A percentile compares a stretch with the other conserved stretches of the same genome.
Conservation (phyloP, 2,888 invertebrate genomes). For the Cataglyphis livida region DNA sequence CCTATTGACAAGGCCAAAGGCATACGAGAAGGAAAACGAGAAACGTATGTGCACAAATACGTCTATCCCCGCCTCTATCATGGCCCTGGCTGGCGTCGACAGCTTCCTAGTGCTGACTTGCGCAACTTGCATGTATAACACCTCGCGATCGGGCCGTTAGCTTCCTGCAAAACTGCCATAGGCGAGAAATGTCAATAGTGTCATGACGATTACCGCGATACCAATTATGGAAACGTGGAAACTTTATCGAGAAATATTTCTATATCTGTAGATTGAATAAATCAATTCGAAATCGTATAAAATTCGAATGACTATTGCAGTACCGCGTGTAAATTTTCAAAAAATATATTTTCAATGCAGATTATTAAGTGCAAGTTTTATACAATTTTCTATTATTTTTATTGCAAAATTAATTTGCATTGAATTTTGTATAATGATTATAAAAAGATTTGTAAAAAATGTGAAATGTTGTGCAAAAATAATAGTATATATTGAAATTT, state of each 20-base stretch:
- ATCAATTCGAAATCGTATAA: not conserved
- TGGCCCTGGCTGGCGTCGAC: constrained; percentile 54
- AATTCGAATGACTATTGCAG: not conserved
- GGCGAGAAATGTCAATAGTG: constrained; percentile 19
- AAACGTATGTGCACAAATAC: constrained; percentile 48
- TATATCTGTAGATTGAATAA: no score
- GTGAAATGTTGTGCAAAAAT: not conserved
- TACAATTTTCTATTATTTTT: not conserved
- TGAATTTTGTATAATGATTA: not conserved
- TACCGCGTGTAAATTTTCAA: no score
- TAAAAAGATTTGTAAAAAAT: not conserved
- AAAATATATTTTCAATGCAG: not conserved
- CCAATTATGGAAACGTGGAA: constrained; percentile 58
- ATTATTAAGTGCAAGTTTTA: not conserved
- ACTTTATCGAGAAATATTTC: constrained; percentile 10
- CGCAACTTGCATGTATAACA: constrained; percentile 42
- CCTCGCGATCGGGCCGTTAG: constrained; percentile 25
- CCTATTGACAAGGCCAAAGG: constrained; percentile 57
- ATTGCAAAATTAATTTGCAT: not conserved
- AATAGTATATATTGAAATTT: not conserved
- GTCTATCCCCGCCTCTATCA: constrained; percentile 59
- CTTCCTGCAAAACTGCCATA: constrained; percentile 46
- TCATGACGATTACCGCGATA: constrained; percentile 47
- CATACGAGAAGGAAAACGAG: constrained; percentile 44
- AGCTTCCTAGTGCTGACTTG: constrained; percentile 59